phyloP scores from a whole-genome alignment of 2,113 vertebrate species.

The Gymnorhina tibicen region DNA sequence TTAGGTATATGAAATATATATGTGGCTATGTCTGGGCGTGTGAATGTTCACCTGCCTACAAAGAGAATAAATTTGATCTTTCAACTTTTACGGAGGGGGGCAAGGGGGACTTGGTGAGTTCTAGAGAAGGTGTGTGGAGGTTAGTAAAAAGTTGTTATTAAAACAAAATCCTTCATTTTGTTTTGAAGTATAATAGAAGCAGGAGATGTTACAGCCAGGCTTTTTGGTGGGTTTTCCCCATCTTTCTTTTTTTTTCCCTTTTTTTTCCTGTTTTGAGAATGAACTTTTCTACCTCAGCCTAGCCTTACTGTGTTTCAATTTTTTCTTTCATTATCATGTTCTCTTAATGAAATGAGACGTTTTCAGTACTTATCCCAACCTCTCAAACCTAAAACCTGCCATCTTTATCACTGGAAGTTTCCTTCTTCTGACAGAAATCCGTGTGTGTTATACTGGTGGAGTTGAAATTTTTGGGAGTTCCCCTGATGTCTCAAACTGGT shows the following conservation, averaged over 20 bases:
- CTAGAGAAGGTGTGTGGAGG: slow-evolving; percentile 25
- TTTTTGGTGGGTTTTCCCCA: background rate
- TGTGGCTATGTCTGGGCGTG: slow-evolving; percentile 61
- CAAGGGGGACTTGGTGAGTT: slow-evolving; percentile 58
- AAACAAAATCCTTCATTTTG: slow-evolving; percentile 71
- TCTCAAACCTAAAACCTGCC: background rate
- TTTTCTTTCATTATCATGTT: background rate
- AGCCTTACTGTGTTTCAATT: background rate
- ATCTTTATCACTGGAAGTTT: background rate
- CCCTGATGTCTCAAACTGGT: background rate
- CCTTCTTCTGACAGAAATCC: background rate
- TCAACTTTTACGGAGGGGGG: slow-evolving; percentile 61
- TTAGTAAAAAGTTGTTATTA: slow-evolving; percentile 69
- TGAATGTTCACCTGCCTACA: slow-evolving; percentile 74
- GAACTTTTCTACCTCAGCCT: background rate
- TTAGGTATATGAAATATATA: slow-evolving; percentile 77
- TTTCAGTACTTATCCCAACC: background rate
- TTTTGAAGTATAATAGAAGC: slow-evolving; percentile 53
- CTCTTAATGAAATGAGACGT: background rate
- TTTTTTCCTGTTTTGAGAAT: background rate
- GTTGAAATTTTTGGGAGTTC: background rate
- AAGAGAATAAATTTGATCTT: slow-evolving; percentile 80
- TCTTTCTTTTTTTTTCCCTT: background rate
- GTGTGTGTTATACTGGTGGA: background rate
- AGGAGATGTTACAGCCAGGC: background rate